Conservation (phyloP, 2,888 invertebrate species). For the Acronicta alni region DNA sequence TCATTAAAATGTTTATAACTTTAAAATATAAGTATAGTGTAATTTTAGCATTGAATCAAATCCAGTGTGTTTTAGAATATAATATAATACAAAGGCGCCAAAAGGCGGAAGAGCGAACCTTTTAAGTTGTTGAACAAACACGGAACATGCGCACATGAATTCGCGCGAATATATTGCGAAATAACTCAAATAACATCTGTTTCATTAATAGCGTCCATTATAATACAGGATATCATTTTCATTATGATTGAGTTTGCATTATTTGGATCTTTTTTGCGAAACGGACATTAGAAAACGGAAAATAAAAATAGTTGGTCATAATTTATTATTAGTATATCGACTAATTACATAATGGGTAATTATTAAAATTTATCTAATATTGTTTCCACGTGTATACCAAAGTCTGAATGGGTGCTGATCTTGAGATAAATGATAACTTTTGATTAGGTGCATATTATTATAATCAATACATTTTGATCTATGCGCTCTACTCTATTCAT, state of each 20-base stretch:
- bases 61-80: slow-evolving; percentile 31
- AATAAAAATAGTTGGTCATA: too few species aligned
- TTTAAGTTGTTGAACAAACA: slow-evolving; percentile 46
- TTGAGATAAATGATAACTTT: too few species aligned
- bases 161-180: slow-evolving; percentile 37
- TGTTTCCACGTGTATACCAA: too few species aligned
- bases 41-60: slow-evolving; percentile 27
- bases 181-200: slow-evolving; percentile 53
- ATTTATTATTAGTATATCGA: too few species aligned
- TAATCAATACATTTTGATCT: too few species aligned
- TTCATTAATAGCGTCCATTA: slow-evolving; percentile 34
- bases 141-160: slow-evolving; percentile 37
- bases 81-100: slow-evolving; percentile 22
- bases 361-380: too few species aligned
- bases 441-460: too few species aligned
- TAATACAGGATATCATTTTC: not conserved
- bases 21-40: not conserved
- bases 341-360: too few species aligned
- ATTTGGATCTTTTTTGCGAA: not conserved
- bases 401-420: too few species aligned
- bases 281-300: not conserved
- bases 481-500: too few species aligned
- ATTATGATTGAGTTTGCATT: not conserved
- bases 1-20: too few species aligned
- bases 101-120: slow-evolving; percentile 45